Percentiles rank a stretch among this genome's conserved stretches.
Evolutionary conservation across 2,797 vertebrate species (phyloP).

Genomic region (Danionella dracula): DNA sequence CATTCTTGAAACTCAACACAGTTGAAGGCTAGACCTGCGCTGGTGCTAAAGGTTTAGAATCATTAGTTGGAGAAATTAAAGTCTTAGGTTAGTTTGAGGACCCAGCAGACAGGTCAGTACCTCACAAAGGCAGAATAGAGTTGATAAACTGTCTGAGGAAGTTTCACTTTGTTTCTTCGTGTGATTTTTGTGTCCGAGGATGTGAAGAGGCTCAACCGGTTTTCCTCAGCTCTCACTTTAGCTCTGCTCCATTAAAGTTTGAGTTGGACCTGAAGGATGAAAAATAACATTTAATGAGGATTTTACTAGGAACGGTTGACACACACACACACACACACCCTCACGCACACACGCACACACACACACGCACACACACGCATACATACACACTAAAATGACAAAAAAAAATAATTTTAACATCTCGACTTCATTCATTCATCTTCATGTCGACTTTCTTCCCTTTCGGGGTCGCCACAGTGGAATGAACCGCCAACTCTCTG

Average conservation of each 20-base stretch:
- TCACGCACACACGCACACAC: too few relatives aligned
- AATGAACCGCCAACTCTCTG: too few relatives aligned
- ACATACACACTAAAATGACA: too few relatives aligned
- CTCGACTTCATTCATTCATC: too few relatives aligned
- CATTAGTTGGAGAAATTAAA: background rate
- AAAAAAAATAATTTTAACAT: too few relatives aligned
- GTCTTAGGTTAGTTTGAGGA: background rate
- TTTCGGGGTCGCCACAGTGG: too few relatives aligned
- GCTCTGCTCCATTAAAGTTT: constrained; percentile 65
- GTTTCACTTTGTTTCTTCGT: background rate
- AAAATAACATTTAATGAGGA: too few relatives aligned
- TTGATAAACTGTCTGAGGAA: background rate
- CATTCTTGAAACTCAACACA: background rate
- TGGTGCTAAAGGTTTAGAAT: too few relatives aligned
- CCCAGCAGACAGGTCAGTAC: background rate
- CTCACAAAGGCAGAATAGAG: background rate
- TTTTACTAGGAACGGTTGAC: too few relatives aligned
- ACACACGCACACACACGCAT: too few relatives aligned
- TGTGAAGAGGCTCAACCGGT: constrained; percentile 22
- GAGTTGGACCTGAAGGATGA: constrained; percentile 59
- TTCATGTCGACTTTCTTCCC: too few relatives aligned
- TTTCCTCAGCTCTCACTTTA: constrained; percentile 38
- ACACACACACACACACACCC: too few relatives aligned
- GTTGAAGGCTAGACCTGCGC: background rate
- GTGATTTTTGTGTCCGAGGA: background rate